These are phyloP conservation scores for Celastrina argiolus DNA, from an alignment of 2,888 invertebrate species.

Conservation along the genomic window DNA sequence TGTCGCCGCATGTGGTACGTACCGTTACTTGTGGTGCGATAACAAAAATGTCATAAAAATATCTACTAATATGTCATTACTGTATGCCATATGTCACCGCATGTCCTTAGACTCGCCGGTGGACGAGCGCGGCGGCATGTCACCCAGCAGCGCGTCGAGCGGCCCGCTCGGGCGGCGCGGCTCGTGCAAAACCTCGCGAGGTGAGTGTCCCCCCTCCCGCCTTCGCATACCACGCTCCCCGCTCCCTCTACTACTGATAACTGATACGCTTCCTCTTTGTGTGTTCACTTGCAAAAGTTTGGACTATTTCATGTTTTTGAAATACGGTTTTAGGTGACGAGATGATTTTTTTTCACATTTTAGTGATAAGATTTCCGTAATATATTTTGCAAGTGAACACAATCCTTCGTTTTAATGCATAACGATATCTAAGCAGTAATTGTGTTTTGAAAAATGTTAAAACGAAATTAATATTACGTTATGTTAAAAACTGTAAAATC, in stretches of 20 bases:
- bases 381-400: constrained; percentile 8
- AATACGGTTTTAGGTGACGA: neutral
- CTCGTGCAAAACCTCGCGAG: constrained; percentile 92
- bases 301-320: neutral
- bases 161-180: constrained; percentile 87
- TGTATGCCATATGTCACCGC: constrained; percentile 32
- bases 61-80: constrained; percentile 9
- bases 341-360: neutral
- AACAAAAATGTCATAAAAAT: too few relatives aligned
- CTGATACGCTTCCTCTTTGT: constrained; percentile 24
- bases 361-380: neutral
- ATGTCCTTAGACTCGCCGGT: constrained; percentile 80
- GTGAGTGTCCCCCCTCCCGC: constrained; percentile 67
- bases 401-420: constrained; percentile 16
- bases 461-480: neutral
- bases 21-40: too few relatives aligned
- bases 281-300: constrained; percentile 8
- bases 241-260: constrained; percentile 18
- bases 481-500: constrained; percentile 9
- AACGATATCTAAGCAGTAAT: neutral
- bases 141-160: constrained; percentile 82
- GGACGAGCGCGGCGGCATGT: constrained; percentile 86
- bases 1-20: neutral
- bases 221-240: neutral
- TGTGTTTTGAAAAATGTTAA: neutral